Evolutionary conservation across 2,888 invertebrate genomes (phyloP).

Genomic region (Abscondita cerata): DNA sequence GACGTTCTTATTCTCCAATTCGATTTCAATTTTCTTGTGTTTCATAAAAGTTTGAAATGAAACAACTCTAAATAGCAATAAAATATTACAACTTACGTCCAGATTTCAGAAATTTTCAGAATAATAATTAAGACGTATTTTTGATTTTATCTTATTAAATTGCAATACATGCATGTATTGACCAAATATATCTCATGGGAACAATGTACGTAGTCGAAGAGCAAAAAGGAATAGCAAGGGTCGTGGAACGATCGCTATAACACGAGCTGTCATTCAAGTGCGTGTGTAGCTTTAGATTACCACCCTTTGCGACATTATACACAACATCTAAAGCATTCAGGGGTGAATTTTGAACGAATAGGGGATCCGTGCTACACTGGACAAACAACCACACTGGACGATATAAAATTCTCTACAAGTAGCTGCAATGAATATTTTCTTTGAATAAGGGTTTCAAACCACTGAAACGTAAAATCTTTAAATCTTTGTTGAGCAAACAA

Average conservation of each 20-base stretch:
- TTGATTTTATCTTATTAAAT: slow-evolving; percentile 22
- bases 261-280: slow-evolving; percentile 34
- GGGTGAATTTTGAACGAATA: slow-evolving; percentile 21
- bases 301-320: slow-evolving; percentile 32
- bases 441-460: slow-evolving; percentile 10
- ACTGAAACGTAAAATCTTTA: slow-evolving; percentile 15
- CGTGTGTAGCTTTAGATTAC: slow-evolving; percentile 34
- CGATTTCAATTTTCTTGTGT: background rate
- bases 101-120: background rate
- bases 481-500: background rate
- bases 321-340: slow-evolving; percentile 11
- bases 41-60: too few relatives aligned
- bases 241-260: slow-evolving; percentile 24
- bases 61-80: too few relatives aligned
- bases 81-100: too few relatives aligned
- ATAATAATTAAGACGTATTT: slow-evolving; percentile 19
- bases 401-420: slow-evolving; percentile 12
- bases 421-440: slow-evolving; percentile 18
- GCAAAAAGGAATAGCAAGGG: slow-evolving; percentile 28
- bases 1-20: slow-evolving; percentile 6
- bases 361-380: slow-evolving; percentile 17
- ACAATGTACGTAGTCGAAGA: slow-evolving; percentile 22
- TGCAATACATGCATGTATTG: slow-evolving; percentile 27
- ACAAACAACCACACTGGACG: slow-evolving; percentile 14
- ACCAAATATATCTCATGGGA: slow-evolving; percentile 24